Evolutionary conservation across 2,797 vertebrate genomes (phyloP), one percentile per base, ranked within the genome.

Genomic region (Enteromius fasciolatus): DNA sequence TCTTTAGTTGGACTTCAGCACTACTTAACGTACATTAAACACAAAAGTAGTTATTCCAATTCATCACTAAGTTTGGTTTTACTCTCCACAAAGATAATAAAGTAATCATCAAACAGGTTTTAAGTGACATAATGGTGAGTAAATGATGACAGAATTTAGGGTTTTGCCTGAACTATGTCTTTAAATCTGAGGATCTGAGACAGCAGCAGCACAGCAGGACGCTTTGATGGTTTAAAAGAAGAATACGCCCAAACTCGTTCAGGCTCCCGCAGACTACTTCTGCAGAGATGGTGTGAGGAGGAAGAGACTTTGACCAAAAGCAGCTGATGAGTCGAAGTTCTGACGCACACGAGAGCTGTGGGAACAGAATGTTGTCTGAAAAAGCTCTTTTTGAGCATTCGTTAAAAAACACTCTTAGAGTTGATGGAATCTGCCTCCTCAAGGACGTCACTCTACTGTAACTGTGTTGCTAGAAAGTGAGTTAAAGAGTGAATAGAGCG

Each of bases 391-490:
- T 52, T 20, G 69, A 81, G 57, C 33, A 61, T 76, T 7, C 20
- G 3, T 83, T 76, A 36, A 48, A 68, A 46, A 76, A 67, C 80
- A 61, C 39, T 76, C 50, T 59, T 57, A 46, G 14, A 83, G 54
- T 33, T 69, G 81, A 83, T 70, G 73, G 74, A 77, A 25, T 77
- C 81, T 77, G 81, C 61, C 44, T 75, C 80, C 23, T 75, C n/a
- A 75, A 82, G 80, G 80, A 75, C 59, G 5, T 66, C 46, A 66
- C 31, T 75, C 17, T 75, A 41, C 70, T 75, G 57, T 81, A 82
- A 67, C 23, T 46, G 81, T 44, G 48, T 50, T 50, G n/a, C 0
- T n/a, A 41, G 25, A 66, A 77, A 73, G 75, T 5, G 74, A 59
- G 48, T 76, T 77, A 75, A 74, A 75, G 44, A 54, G 41, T 72